Evolutionary conservation across 2,113 vertebrate genomes (phyloP), one percentile per base, ranked within the genome.

Genomic region (Cranoglanis bouderius): DNA sequence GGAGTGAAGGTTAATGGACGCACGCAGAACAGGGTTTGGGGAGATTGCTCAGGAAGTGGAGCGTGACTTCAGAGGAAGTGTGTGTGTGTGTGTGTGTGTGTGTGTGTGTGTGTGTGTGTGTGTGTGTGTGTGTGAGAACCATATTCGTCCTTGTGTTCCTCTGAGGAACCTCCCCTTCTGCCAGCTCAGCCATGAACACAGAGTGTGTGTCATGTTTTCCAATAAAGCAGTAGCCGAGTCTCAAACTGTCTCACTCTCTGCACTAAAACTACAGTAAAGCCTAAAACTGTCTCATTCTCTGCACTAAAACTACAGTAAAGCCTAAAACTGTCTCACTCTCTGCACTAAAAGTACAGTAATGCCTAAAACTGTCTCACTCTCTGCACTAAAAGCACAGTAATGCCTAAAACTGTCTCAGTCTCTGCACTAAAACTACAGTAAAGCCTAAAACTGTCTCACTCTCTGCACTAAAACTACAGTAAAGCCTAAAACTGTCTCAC

Each of bases 1-100:
- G 87, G 90, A 92, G 92, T 91, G 87, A 92, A 92, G 92, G 91
- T 93, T 93, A 95, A 94, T 90, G 90, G 91, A 85, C 90, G 91
- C 89, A 89, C 88, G 88, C 89, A 90, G 89, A 90, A 89, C 87
- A 70, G 43, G 80, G 91, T 88, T 93, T 89, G 90, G 85, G 88
- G 91, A 92, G 93, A 92, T 89, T 91, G 91, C 90, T 89, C 91
- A 90, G 93, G 92, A 91, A 90, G 92, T 88, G 91, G 91, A 94
- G 92, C 91, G 86, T 55, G 75, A 93, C 92, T 93, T 92, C 75
- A 90, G 90, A 91, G 86, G 81, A 90, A 74, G 82, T 87, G 85
- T 59, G 90, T 91, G 91, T 86, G 91, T 86, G 77, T 84, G 49
- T 53, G 84, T 86, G 70, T 86, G 72, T 80, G 85, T 88, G 84